Base-by-base conservation (phyloP, 2,797 vertebrate species). In the Enoplosus armatus region DNA sequence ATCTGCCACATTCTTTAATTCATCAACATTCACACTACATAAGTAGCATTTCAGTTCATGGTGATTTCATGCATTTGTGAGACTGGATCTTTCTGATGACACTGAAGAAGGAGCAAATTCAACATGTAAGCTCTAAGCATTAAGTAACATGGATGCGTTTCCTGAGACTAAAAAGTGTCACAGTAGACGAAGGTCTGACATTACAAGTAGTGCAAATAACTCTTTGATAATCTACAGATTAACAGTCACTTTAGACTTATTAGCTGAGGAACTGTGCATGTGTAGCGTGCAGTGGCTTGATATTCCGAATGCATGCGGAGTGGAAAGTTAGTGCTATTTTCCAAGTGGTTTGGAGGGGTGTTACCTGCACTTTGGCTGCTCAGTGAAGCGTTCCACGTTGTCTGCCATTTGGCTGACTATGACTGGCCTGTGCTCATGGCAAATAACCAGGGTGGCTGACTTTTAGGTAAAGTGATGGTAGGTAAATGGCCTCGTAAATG, bases 281-380 rank as follows among this genome's bases (percentile, higher is more conserved):
- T 48, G 79, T 22, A 84, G 11, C 33, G 11, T 70, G 64, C 71
- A 43, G 63, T 14, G 31, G 70, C 67, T 66, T 37, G 55, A 70
- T 84, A 50, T 77, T 74, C 61, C 8, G 0, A 50, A 54, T 50
- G 72, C 62, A 55, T 75, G 67, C 59, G 72, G 70, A 89, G 83
- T 92, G 90, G 91, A 94, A 94, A 94, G 81, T 87, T 41, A 64
- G 81, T 80, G 70, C 37, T 85, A 83, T 92, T 92, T 93, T 93
- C 90, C 83, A 79, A 92, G 89, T 84, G 89, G 85, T 93, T 92
- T 91, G 85, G 80, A 90, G 56, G 85, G 80, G 86, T 88, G 73
- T 90, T 93, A 90, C 89, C 88, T 90, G 80, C 82, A 86, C 87
- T 87, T 90, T 91, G 87, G 92, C 88, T 78, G 87, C 84, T 83